phyloP scores from a whole-genome alignment of 2,113 vertebrate species.

The Pholis gunnellus region DNA sequence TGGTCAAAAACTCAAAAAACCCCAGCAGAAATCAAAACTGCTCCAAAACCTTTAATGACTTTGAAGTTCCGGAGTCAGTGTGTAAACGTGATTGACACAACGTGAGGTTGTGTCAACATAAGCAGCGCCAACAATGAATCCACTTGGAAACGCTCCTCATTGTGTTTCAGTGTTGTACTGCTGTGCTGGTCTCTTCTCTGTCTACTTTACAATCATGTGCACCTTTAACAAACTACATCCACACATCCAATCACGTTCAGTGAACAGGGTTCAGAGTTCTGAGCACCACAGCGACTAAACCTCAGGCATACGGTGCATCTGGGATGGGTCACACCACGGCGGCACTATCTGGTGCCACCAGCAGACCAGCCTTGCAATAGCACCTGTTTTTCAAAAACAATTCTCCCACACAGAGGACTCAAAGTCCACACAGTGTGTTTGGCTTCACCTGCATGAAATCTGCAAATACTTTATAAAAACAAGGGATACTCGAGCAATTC shows the following conservation, averaged over 20 bases:
- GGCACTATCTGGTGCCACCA: conserved; percentile 1
- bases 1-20: too few species aligned
- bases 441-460: background rate
- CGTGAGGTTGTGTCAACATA: too few species aligned
- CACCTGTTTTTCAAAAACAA: conserved; percentile 20
- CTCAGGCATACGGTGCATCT: background rate
- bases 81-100: too few species aligned
- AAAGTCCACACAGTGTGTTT: background rate
- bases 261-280: background rate
- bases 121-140: too few species aligned
- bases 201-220: background rate
- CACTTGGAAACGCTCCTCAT: too few species aligned
- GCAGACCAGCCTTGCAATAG: background rate
- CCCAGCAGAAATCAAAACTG: too few species aligned
- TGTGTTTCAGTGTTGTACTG: background rate
- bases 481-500: background rate
- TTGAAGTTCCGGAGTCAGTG: too few species aligned
- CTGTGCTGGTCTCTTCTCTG: background rate
- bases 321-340: background rate
- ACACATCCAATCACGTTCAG: background rate
- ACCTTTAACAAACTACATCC: background rate
- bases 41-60: too few species aligned
- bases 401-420: conserved; percentile 5
- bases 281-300: background rate
- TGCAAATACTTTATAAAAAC: too few species aligned